phyloP scores from a whole-genome alignment of 2,888 invertebrate genomes.

The Thereva unica region DNA sequence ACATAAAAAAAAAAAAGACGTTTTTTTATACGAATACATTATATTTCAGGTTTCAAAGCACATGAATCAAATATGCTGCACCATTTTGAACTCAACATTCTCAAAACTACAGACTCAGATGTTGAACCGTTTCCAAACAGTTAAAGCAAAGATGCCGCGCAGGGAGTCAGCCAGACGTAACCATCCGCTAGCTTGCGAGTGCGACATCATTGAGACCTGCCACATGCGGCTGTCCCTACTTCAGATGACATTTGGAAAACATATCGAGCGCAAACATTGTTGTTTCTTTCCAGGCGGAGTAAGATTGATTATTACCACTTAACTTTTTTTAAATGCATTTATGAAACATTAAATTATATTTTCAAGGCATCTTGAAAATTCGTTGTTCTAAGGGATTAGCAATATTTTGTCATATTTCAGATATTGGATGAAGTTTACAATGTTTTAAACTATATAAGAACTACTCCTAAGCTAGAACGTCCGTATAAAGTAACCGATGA shows the following conservation, averaged over 20 bases:
- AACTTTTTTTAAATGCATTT: neutral
- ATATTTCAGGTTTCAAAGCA: constrained; percentile 74
- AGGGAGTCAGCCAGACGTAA: constrained; percentile 85
- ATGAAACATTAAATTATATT: neutral
- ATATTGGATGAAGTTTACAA: constrained; percentile 90
- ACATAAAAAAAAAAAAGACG: no score
- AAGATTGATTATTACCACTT: constrained; percentile 50
- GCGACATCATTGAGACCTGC: constrained; percentile 89
- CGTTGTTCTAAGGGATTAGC: neutral
- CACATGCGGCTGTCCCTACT: constrained; percentile 89
- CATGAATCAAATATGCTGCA: constrained; percentile 79
- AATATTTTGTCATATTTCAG: constrained; percentile 57
- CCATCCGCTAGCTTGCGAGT: constrained; percentile 88
- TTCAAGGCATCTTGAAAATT: neutral
- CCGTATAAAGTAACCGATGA: constrained; percentile 94
- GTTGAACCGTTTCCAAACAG: constrained; percentile 80
- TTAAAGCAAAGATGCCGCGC: constrained; percentile 90
- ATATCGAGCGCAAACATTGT: constrained; percentile 89
- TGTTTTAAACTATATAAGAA: constrained; percentile 81
- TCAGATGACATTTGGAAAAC: constrained; percentile 94
- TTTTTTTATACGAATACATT: constrained; percentile 17
- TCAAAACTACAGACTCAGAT: constrained; percentile 83
- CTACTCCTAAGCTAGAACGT: constrained; percentile 78
- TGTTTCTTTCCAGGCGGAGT: constrained; percentile 96
- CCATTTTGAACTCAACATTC: constrained; percentile 82